Percentiles rank a stretch among this genome's conserved stretches.
These are phyloP conservation scores for Parochlus steinenii DNA, from an alignment of 2,888 invertebrate species.

Conservation along the genomic window DNA sequence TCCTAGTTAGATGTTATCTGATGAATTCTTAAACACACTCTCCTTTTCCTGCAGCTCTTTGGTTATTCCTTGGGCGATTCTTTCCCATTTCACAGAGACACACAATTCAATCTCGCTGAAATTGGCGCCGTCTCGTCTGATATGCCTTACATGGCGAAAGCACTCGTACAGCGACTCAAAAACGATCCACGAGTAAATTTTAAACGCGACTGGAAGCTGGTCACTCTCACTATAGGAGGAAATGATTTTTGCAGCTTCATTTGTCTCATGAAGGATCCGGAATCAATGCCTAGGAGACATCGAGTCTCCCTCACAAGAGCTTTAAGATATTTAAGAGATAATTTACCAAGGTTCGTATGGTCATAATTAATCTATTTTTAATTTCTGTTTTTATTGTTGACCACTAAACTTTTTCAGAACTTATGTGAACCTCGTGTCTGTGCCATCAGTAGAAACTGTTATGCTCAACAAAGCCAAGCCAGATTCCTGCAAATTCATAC, in stretches of 20 bases:
- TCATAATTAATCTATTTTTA: neutral
- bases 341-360: constrained; percentile 35
- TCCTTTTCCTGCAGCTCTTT: constrained; percentile 20
- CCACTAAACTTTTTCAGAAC: constrained; percentile 29
- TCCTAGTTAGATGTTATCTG: no score
- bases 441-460: constrained; percentile 22
- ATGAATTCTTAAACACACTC: no score
- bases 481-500: constrained; percentile 16
- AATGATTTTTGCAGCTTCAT: constrained; percentile 37
- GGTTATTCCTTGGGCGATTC: constrained; percentile 36
- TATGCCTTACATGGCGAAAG: constrained; percentile 34
- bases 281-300: constrained; percentile 27
- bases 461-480: constrained; percentile 16
- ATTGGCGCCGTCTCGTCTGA: constrained; percentile 33
- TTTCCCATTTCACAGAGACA: constrained; percentile 22
- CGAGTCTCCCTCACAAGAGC: constrained; percentile 27
- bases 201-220: constrained; percentile 39
- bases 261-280: constrained; percentile 28
- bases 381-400: neutral
- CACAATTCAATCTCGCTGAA: constrained; percentile 38
- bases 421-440: constrained; percentile 32
- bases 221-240: constrained; percentile 42
- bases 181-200: constrained; percentile 32
- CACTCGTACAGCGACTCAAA: constrained; percentile 32
- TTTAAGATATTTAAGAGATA: constrained; percentile 32